Evolutionary conservation across 2,888 invertebrate genomes (phyloP), one percentile per base, ranked within the genome.

Genomic region (Allygus modestus): DNA sequence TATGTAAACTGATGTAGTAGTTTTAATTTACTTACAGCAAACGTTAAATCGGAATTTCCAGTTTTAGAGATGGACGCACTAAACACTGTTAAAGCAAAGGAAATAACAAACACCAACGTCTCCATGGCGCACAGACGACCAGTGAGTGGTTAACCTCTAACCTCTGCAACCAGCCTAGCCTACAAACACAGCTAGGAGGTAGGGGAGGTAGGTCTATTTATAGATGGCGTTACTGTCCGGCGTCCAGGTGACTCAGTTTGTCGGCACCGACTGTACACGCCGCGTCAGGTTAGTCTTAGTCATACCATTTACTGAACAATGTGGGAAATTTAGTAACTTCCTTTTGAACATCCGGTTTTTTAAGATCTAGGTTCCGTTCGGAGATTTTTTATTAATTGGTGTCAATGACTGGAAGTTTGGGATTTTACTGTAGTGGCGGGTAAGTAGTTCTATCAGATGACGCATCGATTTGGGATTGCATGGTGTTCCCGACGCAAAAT

Each of bases 321-420:
- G 2, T 58, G 58, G 58, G 23, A 23, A 58, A 2, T 7, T 51
- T n/a, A 51, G 51, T 15, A 51, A n/a, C 37, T 37, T 12, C 46
- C 58, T 58, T 58, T 58, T 2, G 23, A 58, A 23, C 2, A 58
- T 58, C 58, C 58, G 58, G 58, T 58, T 58, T 58, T 58, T 23
- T 20, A 58, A 51, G 51, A 17, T n/a, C 51, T 23, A 7, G 23
- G 20, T 58, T 58, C 58, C 58, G 20, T 2, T 51, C 51, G 51
- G 51, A 51, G 58, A 23, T 58, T n/a, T 23, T 58, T 58, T 58
- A n/a, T 17, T 46, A 5, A 58, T 5, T 2, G 20, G 58, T 20
- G 58, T 58, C 58, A 58, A 58, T 58, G 58, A 58, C 58, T 58
- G n/a, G n/a, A n/a, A n/a, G 46, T 12, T 46, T 46, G 46, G 7